phyloP scores from a whole-genome alignment of 2,113 vertebrate genomes.

The Pristiophorus japonicus region DNA sequence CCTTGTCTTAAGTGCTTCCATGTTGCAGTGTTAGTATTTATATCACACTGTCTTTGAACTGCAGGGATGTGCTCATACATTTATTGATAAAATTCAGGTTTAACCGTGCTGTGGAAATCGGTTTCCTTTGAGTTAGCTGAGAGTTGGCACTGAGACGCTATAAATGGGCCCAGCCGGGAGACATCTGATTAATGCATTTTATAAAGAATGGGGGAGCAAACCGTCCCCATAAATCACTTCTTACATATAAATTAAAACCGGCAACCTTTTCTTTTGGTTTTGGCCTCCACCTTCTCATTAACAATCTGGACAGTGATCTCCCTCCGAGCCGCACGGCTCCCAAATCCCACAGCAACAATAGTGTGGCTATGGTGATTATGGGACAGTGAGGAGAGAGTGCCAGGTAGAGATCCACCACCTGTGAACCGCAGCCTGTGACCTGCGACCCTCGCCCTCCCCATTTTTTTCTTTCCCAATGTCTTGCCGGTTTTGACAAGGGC shows the following conservation, averaged over 20 bases:
- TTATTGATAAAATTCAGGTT: conserved; percentile 24
- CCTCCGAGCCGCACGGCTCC: background rate
- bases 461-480: background rate
- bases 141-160: background rate
- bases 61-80: conserved; percentile 13
- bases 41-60: conserved; percentile 35
- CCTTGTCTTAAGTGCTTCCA: conserved; percentile 32
- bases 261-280: background rate
- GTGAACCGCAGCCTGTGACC: background rate
- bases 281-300: background rate
- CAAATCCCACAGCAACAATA: background rate
- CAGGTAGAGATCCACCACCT: background rate
- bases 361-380: background rate
- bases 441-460: background rate
- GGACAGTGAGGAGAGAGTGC: background rate
- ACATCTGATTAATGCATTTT: conserved; percentile 28
- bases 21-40: conserved; percentile 26
- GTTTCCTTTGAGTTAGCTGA: conserved; percentile 8
- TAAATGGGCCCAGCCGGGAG: background rate
- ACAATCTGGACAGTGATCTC: background rate
- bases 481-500: background rate
- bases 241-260: background rate
- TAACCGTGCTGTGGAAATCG: conserved; percentile 17
- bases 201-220: background rate
- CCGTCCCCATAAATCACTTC: background rate